Evolutionary conservation across 1,140 invertebrate genomes (phyloP).

Genomic region (Heterodera schachtii): DNA sequence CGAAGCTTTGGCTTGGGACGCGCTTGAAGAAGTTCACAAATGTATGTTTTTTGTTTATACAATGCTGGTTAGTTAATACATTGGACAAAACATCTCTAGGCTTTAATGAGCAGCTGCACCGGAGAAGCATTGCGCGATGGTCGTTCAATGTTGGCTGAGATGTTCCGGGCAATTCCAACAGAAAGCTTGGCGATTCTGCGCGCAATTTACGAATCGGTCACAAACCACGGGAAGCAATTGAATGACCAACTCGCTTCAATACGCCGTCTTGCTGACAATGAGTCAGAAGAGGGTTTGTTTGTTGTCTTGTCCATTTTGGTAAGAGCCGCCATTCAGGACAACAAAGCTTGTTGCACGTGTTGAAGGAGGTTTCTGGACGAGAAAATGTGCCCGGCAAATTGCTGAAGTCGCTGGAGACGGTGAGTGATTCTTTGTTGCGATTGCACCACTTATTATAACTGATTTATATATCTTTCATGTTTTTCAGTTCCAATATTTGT

Average conservation of each 20-base stretch:
- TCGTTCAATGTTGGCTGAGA: conserved; percentile 36
- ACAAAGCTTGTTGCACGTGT: neutral
- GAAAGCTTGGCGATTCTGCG: conserved; percentile 41
- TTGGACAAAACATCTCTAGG: conserved; percentile 4
- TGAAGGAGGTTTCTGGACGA: conserved; percentile 30
- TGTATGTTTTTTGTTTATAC: neutral
- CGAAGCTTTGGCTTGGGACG: conserved; percentile 24
- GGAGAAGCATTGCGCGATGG: conserved; percentile 45
- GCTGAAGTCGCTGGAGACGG: conserved; percentile 48
- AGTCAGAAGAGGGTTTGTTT: neutral
- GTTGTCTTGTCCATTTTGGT: neutral
- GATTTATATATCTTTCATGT: neutral
- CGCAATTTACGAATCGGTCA: conserved; percentile 38
- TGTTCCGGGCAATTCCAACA: conserved; percentile 36
- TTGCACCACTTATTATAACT: neutral
- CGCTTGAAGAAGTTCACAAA: conserved; percentile 15
- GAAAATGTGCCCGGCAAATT: conserved; percentile 39
- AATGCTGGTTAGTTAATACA: neutral
- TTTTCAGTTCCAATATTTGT: conserved; percentile 23
- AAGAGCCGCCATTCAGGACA: neutral
- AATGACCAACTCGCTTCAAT: neutral
- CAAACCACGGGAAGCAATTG: conserved; percentile 35
- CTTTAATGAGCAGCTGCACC: conserved; percentile 14
- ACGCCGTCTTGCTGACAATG: neutral
- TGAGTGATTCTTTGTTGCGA: conserved; percentile 1